A percentile compares a stretch with the other conserved stretches of the same genome.
These are phyloP conservation scores for Sebastes itinus DNA, from an alignment of 2,797 vertebrate genomes.

Conservation along the genomic window DNA sequence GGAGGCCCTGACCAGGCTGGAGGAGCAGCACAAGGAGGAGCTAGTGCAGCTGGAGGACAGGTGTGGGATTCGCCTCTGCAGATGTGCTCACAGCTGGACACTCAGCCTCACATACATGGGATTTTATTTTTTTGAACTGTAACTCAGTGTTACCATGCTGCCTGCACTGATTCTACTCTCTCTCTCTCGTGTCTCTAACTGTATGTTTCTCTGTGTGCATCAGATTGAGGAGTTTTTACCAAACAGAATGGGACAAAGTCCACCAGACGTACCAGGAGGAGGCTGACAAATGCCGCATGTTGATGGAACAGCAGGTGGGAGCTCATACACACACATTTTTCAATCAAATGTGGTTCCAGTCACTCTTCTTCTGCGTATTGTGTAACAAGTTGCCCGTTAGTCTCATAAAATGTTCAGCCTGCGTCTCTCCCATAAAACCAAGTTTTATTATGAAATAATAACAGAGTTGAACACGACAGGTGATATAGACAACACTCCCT, in stretches of 20 bases:
- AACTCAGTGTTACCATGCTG: not conserved
- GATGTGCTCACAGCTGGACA: not conserved
- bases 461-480: not conserved
- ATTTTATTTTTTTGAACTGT: not conserved
- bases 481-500: not conserved
- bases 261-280: conserved; percentile 92
- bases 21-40: conserved; percentile 89
- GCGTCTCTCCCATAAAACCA: not conserved
- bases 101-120: not conserved
- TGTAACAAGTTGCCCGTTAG: not conserved
- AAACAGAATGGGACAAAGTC: conserved; percentile 91
- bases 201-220: not conserved
- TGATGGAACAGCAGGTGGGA: conserved; percentile 91
- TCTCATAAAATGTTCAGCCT: not conserved
- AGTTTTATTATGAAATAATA: conserved; percentile 10
- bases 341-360: not conserved
- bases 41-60: conserved; percentile 87
- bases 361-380: not conserved
- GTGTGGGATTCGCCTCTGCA: conserved; percentile 22
- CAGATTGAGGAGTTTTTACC: conserved; percentile 90
- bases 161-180: not conserved
- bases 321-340: not conserved
- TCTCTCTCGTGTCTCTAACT: not conserved
- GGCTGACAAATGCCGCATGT: conserved; percentile 87
- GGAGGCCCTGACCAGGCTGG: conserved; percentile 84